Evolutionary conservation across 2,888 invertebrate genomes (phyloP), one percentile per base, ranked within the genome.

Genomic region (Alentia gelatinosa): DNA sequence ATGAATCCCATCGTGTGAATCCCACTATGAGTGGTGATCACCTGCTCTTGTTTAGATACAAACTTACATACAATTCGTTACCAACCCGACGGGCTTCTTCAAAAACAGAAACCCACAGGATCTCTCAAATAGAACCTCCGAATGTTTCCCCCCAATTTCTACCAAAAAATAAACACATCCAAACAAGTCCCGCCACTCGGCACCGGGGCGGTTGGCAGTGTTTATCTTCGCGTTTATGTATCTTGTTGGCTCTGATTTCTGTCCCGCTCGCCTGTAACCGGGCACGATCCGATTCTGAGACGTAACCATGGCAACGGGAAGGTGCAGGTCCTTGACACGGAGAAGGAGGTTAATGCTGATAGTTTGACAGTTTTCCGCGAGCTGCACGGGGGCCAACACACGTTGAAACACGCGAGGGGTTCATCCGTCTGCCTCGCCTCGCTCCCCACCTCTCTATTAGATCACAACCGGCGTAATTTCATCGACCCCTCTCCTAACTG

Each of bases 321-420:
- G 86, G 86, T 86, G 47, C 1, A 50, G 86, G 86, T 47, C 47
- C 42, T 50, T 86, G 50, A 86, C 47, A 86, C 86, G 15, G 86
- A 42, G 86, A 86, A 86, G 33, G 26, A 86, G 86, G 86, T 86
- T 86, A 86, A 86, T 86, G 42, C 50, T 86, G 86, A 86, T 40
- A 42, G 86, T 50, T 86, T 86, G 86, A 50, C 86, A 50, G 50
- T 86, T 42, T 42, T 86, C 79, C 23, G 79, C 15, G 39, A 79
- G 37, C 74, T 74, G n/a, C 15, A 15, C 74, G 33, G 12, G 30
- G 74, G 30, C 30, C 26, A 33, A 15, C 33, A 33, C 74, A 74
- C 74, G 30, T 33, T 33, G 74, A 33, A 33, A 74, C 74, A 74
- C 74, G 74, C 74, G 74, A 74, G 30, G 30, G 12, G 30, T 74